Evolutionary conservation across 2,888 invertebrate genomes (phyloP), one percentile per base, ranked within the genome.

Genomic region (Stenotaenia linearis): DNA sequence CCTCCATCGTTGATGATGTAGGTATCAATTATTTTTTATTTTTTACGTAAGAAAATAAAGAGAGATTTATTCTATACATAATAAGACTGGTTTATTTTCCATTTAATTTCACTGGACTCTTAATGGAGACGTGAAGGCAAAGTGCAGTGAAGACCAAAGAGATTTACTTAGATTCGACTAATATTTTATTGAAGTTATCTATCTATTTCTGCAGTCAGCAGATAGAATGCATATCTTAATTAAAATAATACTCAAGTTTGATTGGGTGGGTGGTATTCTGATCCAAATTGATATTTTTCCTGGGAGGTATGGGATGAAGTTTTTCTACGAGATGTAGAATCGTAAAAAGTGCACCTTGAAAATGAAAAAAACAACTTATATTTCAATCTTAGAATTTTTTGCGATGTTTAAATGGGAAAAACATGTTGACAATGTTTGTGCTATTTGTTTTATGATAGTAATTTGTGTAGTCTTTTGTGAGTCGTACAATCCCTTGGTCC

Each of bases 131-230:
- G n/a, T n/a, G 50, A 50, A 50, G 18, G 50, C 50, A 50, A 50
- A 69, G 69, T 69, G 69, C 69, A 69, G 69, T 69, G 69, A 69
- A 69, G 69, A 69, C 69, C 69, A 69, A 69, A 69, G 69, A 69
- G 69, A 69, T 61, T 23, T 25, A 10, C n/a, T 45, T n/a, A 9
- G 10, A 23, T 69, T 69, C n/a, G 25, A 23, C 15, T 28, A 7
- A n/a, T n/a, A n/a, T n/a, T n/a, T n/a, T n/a, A n/a, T n/a, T n/a
- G n/a, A n/a, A n/a, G n/a, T n/a, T 18, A 50, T 23, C 25, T 28
- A 10, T 69, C 28, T 12, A 69, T 28, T 69, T 69, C 69, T 69
- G 69, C 69, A 69, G 69, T 69, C 69, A 69, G 69, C 69, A 69
- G 69, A 69, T 69, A 69, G 69, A 69, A 69, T 69, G 69, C 69